phyloP scores from a whole-genome alignment of 2,888 invertebrate species.

The Elegia similella region DNA sequence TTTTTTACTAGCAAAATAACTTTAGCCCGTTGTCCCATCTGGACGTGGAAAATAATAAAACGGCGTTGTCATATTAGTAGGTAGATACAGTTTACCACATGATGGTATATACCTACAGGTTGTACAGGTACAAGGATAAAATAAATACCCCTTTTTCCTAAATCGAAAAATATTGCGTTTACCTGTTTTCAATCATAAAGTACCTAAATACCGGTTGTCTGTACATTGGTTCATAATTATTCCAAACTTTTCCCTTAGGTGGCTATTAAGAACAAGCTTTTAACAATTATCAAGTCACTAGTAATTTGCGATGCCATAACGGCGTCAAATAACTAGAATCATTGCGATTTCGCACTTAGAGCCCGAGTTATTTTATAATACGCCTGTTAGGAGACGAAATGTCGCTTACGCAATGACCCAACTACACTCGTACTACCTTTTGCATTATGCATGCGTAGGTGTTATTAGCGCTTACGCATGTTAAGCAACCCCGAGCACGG shows the following conservation, averaged over 20 bases:
- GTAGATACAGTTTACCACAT: too few relatives aligned
- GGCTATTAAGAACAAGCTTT: conserved; percentile 14
- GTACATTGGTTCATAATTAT: background rate
- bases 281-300: conserved; percentile 17
- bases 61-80: too few relatives aligned
- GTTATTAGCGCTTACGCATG: too few relatives aligned
- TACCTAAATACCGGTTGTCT: background rate
- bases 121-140: background rate
- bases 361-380: conserved; percentile 26
- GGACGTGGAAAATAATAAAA: too few relatives aligned
- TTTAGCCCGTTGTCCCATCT: too few relatives aligned
- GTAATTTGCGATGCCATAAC: conserved; percentile 19
- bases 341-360: conserved; percentile 26
- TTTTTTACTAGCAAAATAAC: too few relatives aligned
- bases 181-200: background rate
- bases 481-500: too few relatives aligned
- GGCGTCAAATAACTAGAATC: conserved; percentile 20
- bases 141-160: background rate
- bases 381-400: conserved; percentile 27
- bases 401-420: conserved; percentile 29
- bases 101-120: too few relatives aligned
- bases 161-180: background rate
- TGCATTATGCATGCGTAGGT: conserved; percentile 32
- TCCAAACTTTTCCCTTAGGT: background rate
- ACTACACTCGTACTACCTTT: conserved; percentile 21